Evolutionary conservation across 2,888 invertebrate genomes (phyloP), one percentile per base, ranked within the genome.

Genomic region (Caenorhabditis sp.): DNA sequence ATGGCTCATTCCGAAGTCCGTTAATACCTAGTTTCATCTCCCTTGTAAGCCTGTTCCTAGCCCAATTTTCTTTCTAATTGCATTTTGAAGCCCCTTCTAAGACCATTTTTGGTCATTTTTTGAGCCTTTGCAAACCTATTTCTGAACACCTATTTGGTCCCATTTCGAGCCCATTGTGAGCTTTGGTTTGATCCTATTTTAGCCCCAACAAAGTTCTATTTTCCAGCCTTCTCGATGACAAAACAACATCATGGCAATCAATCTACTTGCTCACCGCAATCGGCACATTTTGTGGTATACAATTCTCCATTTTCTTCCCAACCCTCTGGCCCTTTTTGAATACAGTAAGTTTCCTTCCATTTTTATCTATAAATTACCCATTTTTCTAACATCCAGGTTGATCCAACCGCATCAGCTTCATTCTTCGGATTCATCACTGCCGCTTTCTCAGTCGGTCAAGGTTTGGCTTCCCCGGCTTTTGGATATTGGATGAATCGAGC

Each of bases 361-460:
- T 36, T 58, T 58, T 1, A 20, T 21, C 8, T 57, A 4, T 14
- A 60, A 60, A 49, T 43, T 2, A 50, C 12, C 5, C 4, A 12
- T 43, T 43, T 4, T 27, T 20, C n/a, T n/a, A n/a, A n/a, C n/a
- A n/a, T 36, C 8, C 50, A 73, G 73, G 73, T 80, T 17, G 79
- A 80, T 63, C 79, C 79, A 4, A 76, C 77, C 12, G 79, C 79
- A 0, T 73, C 77, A 0, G 75, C 75, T 14, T 71, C 75, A 2
- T 80, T 80, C 57, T 80, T 80, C 59, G 79, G 79, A 20, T 70
- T 80, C 57, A 80, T 80, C 36, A 80, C 79, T 8, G 79, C 79
- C 52, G 79, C 77, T 14, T 80, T 76, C 68, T 80, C 79, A 0
- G 72, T 80, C 8, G 79, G 79, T 17, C 79, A 80, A 36, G 79